Evolutionary conservation across 2,113 vertebrate species (phyloP).

Genomic region (Planiliza haematocheilus): DNA sequence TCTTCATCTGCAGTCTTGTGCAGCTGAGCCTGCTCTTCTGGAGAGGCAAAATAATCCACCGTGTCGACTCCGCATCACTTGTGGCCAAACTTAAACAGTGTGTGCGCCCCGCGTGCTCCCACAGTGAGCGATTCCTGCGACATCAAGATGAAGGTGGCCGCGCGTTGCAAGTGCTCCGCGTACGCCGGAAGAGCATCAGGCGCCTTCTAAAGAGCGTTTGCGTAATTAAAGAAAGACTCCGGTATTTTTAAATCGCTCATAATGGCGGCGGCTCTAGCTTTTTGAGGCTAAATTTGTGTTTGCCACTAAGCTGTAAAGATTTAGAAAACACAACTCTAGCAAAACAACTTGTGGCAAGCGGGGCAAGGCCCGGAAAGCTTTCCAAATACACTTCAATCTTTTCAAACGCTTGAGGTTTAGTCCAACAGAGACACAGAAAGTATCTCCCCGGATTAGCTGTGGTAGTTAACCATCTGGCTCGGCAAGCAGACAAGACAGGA

Average conservation of each 20-base stretch:
- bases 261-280: not conserved
- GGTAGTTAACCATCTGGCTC: not conserved
- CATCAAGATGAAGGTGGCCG: conserved; percentile 30
- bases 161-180: conserved; percentile 32
- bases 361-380: not conserved
- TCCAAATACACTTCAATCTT: not conserved
- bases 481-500: not conserved
- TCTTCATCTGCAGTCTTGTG: conserved; percentile 61
- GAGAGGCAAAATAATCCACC: conserved; percentile 58
- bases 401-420: not conserved
- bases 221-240: too few relatives aligned
- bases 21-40: conserved; percentile 55
- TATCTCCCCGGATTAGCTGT: not conserved
- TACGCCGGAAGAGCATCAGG: not conserved
- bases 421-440: not conserved
- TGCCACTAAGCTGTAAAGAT: not conserved
- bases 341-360: not conserved
- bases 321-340: not conserved
- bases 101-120: conserved; percentile 31
- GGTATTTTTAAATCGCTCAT: not conserved
- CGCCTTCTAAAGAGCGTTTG: too few relatives aligned
- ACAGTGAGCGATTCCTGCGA: conserved; percentile 17
- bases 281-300: not conserved
- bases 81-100: conserved; percentile 43
- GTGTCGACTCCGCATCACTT: conserved; percentile 53